Evolutionary conservation across 2,797 vertebrate genomes (phyloP), one percentile per base, ranked within the genome.

Genomic region (Phoebastria nigripes): DNA sequence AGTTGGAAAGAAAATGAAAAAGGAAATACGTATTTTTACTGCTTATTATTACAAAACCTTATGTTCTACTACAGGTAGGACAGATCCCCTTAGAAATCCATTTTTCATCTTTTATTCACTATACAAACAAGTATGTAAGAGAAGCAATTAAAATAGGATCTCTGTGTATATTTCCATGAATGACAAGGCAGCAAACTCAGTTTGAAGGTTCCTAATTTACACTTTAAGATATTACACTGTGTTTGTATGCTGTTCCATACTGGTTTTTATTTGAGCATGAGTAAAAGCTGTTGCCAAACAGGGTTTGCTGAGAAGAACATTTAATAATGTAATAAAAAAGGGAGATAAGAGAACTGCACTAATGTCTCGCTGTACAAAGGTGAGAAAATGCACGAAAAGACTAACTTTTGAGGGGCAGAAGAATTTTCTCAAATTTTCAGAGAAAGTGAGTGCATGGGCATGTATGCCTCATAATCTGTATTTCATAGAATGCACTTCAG

Each of bases 121-220:
- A 5, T 77, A 78, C 49, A 89, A 88, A 86, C 20, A 74, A n/a
- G 15, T 31, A 54, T 24, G 25, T 42, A 89, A 90, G 52, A 81
- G 44, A 80, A 85, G 56, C 18, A 79, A 52, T 93, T 95, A 74
- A 87, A 94, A 76, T 20, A 78, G 17, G 8, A 85, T 89, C 67
- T 80, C 65, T 73, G 12, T 41, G 9, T 69, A 22, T 37, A 84
- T 37, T 71, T 82, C 25, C 33, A 39, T 42, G 18, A 92, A 87
- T 14, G 16, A 11, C 15, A 62, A 83, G 39, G 46, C 58, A 83
- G 65, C 19, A 85, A 85, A 49, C 6, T 51, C 39, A 58, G 35
- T 81, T 15, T 94, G 65, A 74, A 89, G 19, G 39, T 51, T 92
- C 44, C 72, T 71, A 82, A 91, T 83, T 81, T 70, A 83, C 31